Conservation (phyloP, 2,797 vertebrate species). For the Acanthurus leucopareius region DNA sequence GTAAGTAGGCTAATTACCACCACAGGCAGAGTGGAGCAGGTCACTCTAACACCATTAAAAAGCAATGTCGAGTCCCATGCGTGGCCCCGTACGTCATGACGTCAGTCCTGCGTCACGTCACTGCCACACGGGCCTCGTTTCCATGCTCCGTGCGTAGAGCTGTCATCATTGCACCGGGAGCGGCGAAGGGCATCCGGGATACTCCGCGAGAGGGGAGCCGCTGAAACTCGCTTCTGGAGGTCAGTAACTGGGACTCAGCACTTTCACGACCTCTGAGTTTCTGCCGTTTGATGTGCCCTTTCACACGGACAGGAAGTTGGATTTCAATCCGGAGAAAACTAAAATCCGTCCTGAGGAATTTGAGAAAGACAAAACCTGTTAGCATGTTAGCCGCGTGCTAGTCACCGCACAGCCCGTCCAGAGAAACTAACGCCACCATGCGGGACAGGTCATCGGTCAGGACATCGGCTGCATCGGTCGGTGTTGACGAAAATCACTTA, state of each 20-base stretch:
- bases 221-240: constrained; percentile 37
- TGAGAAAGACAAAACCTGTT: constrained; percentile 30
- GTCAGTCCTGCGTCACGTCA: constrained; percentile 31
- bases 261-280: neutral
- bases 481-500: neutral
- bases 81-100: constrained; percentile 39
- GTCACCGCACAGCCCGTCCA: constrained; percentile 13
- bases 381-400: constrained; percentile 62
- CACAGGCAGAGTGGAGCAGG: too few species aligned
- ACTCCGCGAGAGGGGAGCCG: constrained; percentile 52
- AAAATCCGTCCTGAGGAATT: constrained; percentile 5
- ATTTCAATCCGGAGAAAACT: neutral
- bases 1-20: too few species aligned
- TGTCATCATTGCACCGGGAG: constrained; percentile 74
- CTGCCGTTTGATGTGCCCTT: accelerated
- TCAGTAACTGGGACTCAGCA: constrained; percentile 28
- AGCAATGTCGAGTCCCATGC: too few species aligned
- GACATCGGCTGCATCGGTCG: neutral
- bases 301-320: accelerated
- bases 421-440: neutral
- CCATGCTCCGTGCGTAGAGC: constrained; percentile 31
- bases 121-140: constrained; percentile 22
- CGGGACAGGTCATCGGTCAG: neutral
- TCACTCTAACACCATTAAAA: too few species aligned
- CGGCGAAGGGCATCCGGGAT: constrained; percentile 74